Percentiles rank a stretch among this genome's conserved stretches.
Evolutionary conservation across 2,888 invertebrate species (phyloP).

Genomic region (Nephrotoma flavescens): DNA sequence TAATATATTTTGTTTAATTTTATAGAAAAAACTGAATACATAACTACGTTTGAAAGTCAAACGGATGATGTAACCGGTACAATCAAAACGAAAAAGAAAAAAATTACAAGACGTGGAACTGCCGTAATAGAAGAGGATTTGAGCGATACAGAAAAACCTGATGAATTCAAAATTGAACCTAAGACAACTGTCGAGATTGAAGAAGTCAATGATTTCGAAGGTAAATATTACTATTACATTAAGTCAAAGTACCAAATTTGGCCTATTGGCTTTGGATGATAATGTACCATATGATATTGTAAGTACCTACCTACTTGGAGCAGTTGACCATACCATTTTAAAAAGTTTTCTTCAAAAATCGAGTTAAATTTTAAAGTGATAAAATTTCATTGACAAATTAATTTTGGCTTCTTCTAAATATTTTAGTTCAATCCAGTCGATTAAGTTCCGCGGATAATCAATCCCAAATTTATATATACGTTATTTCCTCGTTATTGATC

Average conservation of each 20-base stretch:
- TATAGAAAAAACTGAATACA: conserved; percentile 27
- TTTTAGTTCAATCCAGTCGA: no score
- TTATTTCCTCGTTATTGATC: no score
- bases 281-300: neutral
- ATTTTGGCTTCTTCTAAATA: no score
- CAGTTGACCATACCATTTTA: no score
- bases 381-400: no score
- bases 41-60: conserved; percentile 31
- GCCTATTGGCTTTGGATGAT: neutral
- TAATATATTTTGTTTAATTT: neutral
- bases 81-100: conserved; percentile 28
- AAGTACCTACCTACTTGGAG: neutral
- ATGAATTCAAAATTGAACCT: neutral
- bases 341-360: no score
- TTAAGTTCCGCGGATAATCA: no score
- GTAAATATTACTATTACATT: conserved; percentile 17
- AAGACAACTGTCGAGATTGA: conserved; percentile 24
- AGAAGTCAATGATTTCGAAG: conserved; percentile 27
- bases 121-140: conserved; percentile 29
- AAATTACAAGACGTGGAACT: conserved; percentile 26
- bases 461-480: no score
- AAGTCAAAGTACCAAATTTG: neutral
- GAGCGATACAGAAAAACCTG: conserved; percentile 26
- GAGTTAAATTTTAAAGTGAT: no score
- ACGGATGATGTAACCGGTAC: conserved; percentile 28